phyloP scores from a whole-genome alignment of 2,797 vertebrate species.

The Taeniopygia guttata region DNA sequence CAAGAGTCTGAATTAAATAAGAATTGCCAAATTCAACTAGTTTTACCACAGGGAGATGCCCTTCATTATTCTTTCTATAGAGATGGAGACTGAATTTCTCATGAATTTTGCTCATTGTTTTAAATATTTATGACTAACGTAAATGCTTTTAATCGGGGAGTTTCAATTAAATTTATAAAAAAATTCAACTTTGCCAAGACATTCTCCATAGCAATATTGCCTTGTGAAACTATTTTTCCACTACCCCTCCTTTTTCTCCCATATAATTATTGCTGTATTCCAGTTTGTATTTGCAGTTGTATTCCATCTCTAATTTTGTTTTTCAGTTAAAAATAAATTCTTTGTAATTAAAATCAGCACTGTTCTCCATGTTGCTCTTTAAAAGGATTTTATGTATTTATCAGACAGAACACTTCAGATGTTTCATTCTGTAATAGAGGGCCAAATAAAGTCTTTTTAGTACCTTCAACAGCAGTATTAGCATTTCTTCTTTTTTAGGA shows the following conservation, averaged over 20 bases:
- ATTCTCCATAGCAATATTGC: background rate
- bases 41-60: background rate
- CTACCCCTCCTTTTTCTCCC: background rate
- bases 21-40: background rate
- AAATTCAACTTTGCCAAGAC: background rate
- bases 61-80: background rate
- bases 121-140: background rate
- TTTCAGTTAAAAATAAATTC: background rate
- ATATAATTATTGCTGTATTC: background rate
- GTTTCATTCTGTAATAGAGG: background rate
- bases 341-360: background rate
- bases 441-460: background rate
- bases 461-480: background rate
- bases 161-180: conserved; percentile 4
- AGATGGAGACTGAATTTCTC: background rate
- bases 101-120: background rate
- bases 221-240: background rate
- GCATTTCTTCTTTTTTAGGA: background rate
- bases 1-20: background rate
- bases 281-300: background rate
- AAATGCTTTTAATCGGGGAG: background rate
- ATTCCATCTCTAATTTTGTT: background rate
- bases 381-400: background rate
- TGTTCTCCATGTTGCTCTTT: background rate
- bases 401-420: background rate